These are phyloP conservation scores for Eupithecia inturbata DNA, from an alignment of 2,888 invertebrate genomes.

Conservation along the genomic window DNA sequence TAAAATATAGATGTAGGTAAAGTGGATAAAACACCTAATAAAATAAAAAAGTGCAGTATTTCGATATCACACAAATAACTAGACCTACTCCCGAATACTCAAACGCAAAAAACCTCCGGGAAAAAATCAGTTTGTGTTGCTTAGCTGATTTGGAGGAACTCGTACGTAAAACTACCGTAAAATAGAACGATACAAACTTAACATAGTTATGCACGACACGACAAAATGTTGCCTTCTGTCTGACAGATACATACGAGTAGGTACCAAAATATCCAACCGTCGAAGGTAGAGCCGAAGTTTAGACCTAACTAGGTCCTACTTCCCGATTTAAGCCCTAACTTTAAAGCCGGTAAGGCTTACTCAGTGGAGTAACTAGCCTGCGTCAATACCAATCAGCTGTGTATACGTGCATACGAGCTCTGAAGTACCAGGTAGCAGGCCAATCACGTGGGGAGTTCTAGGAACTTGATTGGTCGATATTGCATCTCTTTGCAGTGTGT, in stretches of 20 bases:
- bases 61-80: no score
- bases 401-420: constrained; percentile 5
- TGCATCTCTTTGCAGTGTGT: neutral
- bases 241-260: no score
- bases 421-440: neutral
- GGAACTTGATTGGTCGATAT: neutral
- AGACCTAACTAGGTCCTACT: neutral
- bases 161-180: neutral
- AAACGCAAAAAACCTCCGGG: no score
- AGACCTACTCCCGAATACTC: no score
- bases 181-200: neutral
- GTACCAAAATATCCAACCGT: neutral
- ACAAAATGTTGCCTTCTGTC: neutral
- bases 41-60: no score
- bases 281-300: neutral
- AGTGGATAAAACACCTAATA: no score
- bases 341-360: constrained; percentile 8
- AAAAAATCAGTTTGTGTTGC: neutral
- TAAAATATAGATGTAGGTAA: no score
- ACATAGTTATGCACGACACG: neutral
- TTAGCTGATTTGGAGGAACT: neutral
- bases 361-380: neutral
- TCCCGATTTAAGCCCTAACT: constrained; percentile 7
- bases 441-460: neutral
- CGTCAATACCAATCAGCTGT: constrained; percentile 14